phyloP scores from a whole-genome alignment of 2,797 vertebrate species.

The Tokudaia muenninki region DNA sequence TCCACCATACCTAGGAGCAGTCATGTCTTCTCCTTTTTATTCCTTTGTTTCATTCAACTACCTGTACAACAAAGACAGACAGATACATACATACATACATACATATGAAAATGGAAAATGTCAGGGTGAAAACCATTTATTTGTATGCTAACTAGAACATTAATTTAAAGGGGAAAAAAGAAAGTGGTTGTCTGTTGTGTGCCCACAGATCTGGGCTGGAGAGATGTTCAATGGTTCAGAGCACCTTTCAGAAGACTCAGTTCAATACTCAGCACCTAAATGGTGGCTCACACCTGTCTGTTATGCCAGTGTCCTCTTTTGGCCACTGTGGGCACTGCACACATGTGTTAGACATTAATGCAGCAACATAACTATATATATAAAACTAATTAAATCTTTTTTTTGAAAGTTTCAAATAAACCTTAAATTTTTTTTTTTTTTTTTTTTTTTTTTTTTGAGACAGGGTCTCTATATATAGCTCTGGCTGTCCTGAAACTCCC shows the following conservation, averaged over 20 bases:
- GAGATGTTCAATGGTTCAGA: not conserved
- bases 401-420: not conserved
- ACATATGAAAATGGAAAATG: constrained; percentile 16
- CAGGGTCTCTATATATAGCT: not conserved
- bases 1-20: not conserved
- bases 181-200: not conserved
- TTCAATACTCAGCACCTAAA: not conserved
- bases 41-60: not conserved
- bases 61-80: not conserved
- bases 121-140: not conserved
- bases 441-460: not conserved
- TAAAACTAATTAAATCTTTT: constrained; percentile 44
- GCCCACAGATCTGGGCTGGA: not conserved
- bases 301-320: not conserved
- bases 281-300: not conserved
- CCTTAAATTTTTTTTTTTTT: not conserved
- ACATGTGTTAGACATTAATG: not conserved
- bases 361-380: not conserved
- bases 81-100: not conserved
- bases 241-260: not conserved
- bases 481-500: not conserved
- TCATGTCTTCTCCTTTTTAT: not conserved
- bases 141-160: not conserved
- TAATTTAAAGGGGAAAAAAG: not conserved
- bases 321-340: not conserved